Conservation (phyloP, 2,113 vertebrate genomes). For the Tragelaphus strepsiceros region DNA sequence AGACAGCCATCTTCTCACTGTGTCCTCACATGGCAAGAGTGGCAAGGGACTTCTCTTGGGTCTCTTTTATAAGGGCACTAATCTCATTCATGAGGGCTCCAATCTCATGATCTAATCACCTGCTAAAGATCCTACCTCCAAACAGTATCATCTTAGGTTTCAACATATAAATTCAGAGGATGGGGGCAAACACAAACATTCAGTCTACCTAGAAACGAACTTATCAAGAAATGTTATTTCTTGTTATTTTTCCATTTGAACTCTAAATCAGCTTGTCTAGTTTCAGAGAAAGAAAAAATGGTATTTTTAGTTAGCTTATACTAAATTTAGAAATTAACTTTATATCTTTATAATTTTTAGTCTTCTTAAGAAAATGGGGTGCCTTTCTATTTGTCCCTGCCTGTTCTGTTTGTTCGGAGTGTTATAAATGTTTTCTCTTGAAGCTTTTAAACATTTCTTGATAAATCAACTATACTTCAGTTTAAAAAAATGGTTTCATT, state of each 20-base stretch:
- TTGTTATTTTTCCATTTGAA: conserved; percentile 10
- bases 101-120: not conserved
- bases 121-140: not conserved
- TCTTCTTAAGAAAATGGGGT: not conserved
- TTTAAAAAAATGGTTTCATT: not conserved
- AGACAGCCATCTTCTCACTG: not conserved
- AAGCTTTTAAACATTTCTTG: conserved; percentile 8
- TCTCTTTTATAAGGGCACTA: not conserved
- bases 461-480: not conserved
- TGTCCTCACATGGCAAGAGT: not conserved
- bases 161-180: not conserved
- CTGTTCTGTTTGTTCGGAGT: not conserved
- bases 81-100: not conserved
- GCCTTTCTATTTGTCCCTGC: conserved; percentile 11
- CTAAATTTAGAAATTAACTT: conserved; percentile 27
- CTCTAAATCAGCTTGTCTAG: conserved; percentile 32
- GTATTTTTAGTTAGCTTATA: not conserved
- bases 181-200: not conserved
- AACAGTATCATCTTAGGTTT: conserved; percentile 7
- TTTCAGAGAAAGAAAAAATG: not conserved
- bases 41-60: not conserved
- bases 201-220: too few relatives aligned
- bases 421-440: conserved; percentile 25
- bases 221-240: too few relatives aligned
- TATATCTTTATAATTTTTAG: conserved; percentile 22